Conservation (phyloP, 64 coral and sea anemone species). For the Stichodactyla helianthus region DNA sequence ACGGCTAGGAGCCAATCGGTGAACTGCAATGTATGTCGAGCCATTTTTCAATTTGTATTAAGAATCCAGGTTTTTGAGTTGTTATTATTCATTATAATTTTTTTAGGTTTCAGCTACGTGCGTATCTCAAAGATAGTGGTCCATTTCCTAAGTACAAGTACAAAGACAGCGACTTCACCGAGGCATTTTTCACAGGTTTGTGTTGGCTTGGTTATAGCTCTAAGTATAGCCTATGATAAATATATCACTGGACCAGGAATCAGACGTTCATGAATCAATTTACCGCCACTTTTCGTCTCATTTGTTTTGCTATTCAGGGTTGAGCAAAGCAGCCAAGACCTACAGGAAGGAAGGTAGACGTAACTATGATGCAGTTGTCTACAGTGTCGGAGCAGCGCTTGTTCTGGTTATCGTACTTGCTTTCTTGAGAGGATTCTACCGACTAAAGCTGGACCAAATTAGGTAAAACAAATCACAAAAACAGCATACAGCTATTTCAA, state of each 20-base stretch:
- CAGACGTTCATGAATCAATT: too few relatives aligned
- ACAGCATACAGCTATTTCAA: too few relatives aligned
- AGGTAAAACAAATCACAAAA: constrained; percentile 13
- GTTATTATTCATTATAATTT: neutral
- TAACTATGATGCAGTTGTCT: constrained; percentile 85
- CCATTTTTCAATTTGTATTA: too few relatives aligned
- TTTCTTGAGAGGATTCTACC: constrained; percentile 82
- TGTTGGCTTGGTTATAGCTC: too few relatives aligned
- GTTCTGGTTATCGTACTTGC: constrained; percentile 69
- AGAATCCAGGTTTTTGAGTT: neutral
- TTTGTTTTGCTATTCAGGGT: neutral
- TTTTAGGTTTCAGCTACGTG: constrained; percentile 70
- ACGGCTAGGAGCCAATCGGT: too few relatives aligned
- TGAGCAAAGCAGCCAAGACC: neutral
- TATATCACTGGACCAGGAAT: too few relatives aligned
- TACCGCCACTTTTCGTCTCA: too few relatives aligned
- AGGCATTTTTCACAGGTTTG: constrained; percentile 48
- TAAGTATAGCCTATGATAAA: too few relatives aligned
- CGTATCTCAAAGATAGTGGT: constrained; percentile 60
- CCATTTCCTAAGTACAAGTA: constrained; percentile 31
- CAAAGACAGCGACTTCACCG: constrained; percentile 56
- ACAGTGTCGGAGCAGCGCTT: constrained; percentile 62
- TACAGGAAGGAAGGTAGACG: constrained; percentile 53
- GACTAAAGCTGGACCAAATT: constrained; percentile 68
- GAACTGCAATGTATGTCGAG: too few relatives aligned